Conservation (phyloP, 2,797 vertebrate genomes). For the Onychomys torridus region DNA sequence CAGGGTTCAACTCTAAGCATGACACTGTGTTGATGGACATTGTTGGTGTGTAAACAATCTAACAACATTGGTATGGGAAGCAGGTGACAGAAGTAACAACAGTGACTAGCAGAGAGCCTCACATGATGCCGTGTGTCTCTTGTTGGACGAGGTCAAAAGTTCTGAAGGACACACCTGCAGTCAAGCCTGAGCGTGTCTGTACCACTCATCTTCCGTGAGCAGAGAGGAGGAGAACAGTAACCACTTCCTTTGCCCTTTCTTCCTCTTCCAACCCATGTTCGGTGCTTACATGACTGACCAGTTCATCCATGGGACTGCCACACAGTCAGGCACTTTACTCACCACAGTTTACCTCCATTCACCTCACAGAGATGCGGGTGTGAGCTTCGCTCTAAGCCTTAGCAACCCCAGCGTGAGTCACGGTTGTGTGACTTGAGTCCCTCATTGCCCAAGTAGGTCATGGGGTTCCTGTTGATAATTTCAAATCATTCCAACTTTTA, state of each 20-base stretch:
- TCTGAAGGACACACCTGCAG: neutral
- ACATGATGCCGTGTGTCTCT: neutral
- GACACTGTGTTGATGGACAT: neutral
- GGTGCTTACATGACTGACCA: neutral
- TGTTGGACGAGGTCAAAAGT: neutral
- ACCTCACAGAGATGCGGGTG: no score
- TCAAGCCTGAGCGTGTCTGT: neutral
- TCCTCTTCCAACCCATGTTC: neutral
- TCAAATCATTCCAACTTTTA: neutral
- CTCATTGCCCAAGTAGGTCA: neutral
- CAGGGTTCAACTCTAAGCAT: neutral
- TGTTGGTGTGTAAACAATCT: neutral
- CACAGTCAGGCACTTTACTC: neutral
- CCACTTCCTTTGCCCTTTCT: neutral
- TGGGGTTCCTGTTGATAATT: neutral
- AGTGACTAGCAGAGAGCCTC: neutral
- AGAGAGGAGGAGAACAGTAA: neutral
- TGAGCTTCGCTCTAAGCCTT: neutral
- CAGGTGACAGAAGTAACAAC: neutral
- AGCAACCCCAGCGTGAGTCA: neutral
- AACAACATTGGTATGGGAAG: neutral
- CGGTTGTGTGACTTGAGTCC: neutral
- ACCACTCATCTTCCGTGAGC: neutral
- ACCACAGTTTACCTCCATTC: neutral
- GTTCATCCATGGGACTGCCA: accelerated